Base-by-base conservation (phyloP, 1,140 invertebrate species). In the Zaprionus gabonicus region DNA sequence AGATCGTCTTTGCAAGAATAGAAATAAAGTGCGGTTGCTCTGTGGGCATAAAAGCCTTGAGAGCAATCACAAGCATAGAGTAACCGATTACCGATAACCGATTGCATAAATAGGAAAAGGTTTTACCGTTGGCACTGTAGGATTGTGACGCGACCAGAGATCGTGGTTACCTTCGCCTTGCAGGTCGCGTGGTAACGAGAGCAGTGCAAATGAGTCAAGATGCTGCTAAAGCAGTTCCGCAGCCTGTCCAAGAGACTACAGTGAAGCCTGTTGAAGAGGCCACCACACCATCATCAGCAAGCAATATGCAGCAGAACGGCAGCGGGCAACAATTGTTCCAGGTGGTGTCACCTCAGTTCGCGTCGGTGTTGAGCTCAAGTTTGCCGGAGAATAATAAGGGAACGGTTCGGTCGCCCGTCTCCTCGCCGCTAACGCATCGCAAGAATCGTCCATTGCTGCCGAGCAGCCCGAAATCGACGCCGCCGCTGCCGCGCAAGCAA, bases 381-480 rank as follows among this genome's bases (percentile, higher is more conserved):
- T 81, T 83, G 4, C 76, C 91, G 34, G 91, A 91, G 57, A 86
- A 76, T 23, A 85, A 76, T 20, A 86, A 80, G 28, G 76, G 81
- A 4, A 77, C 82, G 4, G 70, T 92, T 5, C 74, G 91, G 4
- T 92, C 91, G 13, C 91, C 91, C 1, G 80, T 92, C 17, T 91
- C 87, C 3, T 92, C 91, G 1, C 91, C 91, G 12, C 34, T 92
- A 53, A 80, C 78, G 15, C 38, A 77, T 1, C 82, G 91, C n/a
- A 92, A 92, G 65, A 86, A 81, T 63, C 84, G 91, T 0, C 76
- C 87, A 1, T 34, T 79, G 41, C 49, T 91, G 51, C 84, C 91
- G 5, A 71, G 70, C 20, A 92, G 91, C 73, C 91, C 91, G 1
- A 92, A 92, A 31, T 92, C 91, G 1, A 92, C 91, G n/a, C 91